Conservation (phyloP, 1,140 invertebrate genomes). For the Musca domestica region DNA sequence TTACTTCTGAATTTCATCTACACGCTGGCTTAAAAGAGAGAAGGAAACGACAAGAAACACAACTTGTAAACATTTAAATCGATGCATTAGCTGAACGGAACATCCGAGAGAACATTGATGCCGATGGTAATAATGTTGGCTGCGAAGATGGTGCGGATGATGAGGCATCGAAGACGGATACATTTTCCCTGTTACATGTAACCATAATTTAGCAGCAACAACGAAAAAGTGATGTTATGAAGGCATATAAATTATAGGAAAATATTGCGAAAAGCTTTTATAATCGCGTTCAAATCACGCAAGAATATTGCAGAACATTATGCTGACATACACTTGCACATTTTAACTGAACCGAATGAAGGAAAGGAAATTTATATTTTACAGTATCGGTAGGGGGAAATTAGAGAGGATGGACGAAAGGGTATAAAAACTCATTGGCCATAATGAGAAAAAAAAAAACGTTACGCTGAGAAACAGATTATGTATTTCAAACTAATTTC, state of each 20-base stretch:
- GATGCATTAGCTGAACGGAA: conserved; percentile 20
- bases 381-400: too few relatives aligned
- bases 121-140: background rate
- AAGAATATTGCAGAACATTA: conserved; percentile 42
- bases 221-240: background rate
- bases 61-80: conserved; percentile 7
- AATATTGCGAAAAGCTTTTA: conserved; percentile 54
- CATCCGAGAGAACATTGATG: background rate
- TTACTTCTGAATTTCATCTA: conserved; percentile 40
- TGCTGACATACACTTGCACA: background rate
- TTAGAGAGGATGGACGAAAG: too few relatives aligned
- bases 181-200: background rate
- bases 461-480: too few relatives aligned
- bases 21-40: too few relatives aligned
- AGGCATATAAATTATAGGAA: conserved; percentile 50
- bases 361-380: too few relatives aligned
- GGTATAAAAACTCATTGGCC: too few relatives aligned
- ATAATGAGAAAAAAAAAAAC: too few relatives aligned
- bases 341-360: too few relatives aligned
- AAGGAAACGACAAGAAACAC: background rate
- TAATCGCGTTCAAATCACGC: conserved; percentile 53
- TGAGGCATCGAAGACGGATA: background rate
- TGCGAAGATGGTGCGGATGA: background rate
- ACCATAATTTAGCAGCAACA: conserved; percentile 13
- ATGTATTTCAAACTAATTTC: too few relatives aligned